Evolutionary conservation across 2,888 invertebrate genomes (phyloP), one percentile per base, ranked within the genome.

Genomic region (Sesia apiformis): DNA sequence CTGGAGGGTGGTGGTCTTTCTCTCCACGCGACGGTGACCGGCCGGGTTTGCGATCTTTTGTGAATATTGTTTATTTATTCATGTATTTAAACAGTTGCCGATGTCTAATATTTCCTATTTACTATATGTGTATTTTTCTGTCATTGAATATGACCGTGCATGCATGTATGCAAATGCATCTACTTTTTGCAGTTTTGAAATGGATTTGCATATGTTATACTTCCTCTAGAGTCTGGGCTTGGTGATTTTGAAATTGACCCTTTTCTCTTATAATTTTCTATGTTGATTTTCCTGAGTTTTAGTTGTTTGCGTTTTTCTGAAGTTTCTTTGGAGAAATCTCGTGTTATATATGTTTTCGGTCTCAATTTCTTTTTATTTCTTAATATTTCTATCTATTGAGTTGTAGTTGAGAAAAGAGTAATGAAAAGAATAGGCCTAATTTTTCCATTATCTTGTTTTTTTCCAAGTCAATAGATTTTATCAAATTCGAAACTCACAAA

Each of bases 371-470:
- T 52, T 52, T 52, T 57, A 46, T 52, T 54, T 39, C 46, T 54
- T 5, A 55, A 38, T 4, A 55, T 46, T 52, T 51, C 49, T 46
- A 39, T 57, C 55, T 55, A 57, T 3, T 40, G 51, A 49, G 57
- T 52, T 23, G 55, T 53, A 53, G 55, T 52, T 23, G 7, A 46
- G 39, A 57, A 53, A 8, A 57, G 42, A n/a, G 55, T 52, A 38
- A 54, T 53, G 2, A 55, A 51, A 53, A 5, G 1, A 23, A 23
- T 23, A 23, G 23, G 23, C 23, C 2, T 23, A 23, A 23, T 23
- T 23, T 23, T 23, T 50, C 23, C 23, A 23, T 6, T 23, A 6
- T 50, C 50, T 50, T 38, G 23, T 23, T 50, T 50, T 23, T 50
- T 23, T 23, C 38, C 50, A 6, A 23, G 38, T 50, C 38, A 23